Conservation (phyloP, 2,888 invertebrate genomes). For the Rhyacophila evoluta region DNA sequence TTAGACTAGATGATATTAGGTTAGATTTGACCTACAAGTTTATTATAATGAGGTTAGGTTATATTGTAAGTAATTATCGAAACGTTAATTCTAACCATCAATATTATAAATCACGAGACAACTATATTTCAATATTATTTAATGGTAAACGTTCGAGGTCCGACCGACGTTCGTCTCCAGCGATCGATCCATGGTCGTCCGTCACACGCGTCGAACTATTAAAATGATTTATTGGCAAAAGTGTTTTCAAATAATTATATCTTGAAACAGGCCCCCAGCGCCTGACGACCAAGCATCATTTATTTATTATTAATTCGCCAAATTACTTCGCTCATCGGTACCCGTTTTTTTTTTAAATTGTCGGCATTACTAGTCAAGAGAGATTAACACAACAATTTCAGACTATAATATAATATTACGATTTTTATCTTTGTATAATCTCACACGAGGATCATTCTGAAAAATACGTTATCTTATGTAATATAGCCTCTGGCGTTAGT, state of each 20-base stretch:
- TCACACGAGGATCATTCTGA: neutral
- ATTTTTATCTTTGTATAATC: neutral
- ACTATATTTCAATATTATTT: too few species aligned
- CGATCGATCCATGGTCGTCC: neutral
- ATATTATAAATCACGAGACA: too few species aligned
- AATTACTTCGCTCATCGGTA: neutral
- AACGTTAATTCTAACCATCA: too few species aligned
- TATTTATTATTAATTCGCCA: slow-evolving; percentile 22
- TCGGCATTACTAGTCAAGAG: neutral
- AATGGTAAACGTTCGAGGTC: too few species aligned
- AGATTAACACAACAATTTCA: neutral
- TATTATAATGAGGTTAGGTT: too few species aligned
- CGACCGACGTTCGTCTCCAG: neutral
- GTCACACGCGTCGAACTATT: neutral
- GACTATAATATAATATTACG: neutral
- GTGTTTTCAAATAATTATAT: slow-evolving; percentile 14
- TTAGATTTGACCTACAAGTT: too few species aligned
- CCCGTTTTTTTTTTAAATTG: neutral
- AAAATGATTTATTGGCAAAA: slow-evolving; percentile 22
- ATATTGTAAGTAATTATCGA: too few species aligned
- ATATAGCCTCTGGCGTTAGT: neutral
- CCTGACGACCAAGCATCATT: neutral
- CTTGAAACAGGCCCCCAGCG: neutral
- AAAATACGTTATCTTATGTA: neutral
- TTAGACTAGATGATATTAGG: too few species aligned